A percentile compares a stretch with the other conserved stretches of the same genome.
Conservation (phyloP, 1,140 invertebrate species). For the Drosophila virilis region DNA sequence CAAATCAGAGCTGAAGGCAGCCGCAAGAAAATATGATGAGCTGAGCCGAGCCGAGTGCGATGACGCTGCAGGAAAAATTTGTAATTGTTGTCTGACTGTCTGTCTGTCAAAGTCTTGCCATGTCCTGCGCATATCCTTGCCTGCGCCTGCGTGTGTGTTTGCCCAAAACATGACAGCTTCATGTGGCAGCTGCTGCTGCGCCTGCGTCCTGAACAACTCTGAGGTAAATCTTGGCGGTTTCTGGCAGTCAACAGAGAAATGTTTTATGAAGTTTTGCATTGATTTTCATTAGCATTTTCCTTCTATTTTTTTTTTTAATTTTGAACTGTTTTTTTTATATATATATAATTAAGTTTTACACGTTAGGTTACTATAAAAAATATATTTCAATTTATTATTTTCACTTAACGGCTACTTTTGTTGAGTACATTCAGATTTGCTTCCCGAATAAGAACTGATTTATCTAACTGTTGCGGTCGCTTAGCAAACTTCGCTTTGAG, state of each 20-base stretch:
- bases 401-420: too few relatives aligned
- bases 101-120: slow-evolving; percentile 5
- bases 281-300: slow-evolving; percentile 79
- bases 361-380: too few relatives aligned
- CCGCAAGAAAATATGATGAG: slow-evolving; percentile 73
- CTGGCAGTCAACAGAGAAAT: slow-evolving; percentile 22
- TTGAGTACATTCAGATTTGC: too few relatives aligned
- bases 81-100: slow-evolving; percentile 73
- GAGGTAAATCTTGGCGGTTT: slow-evolving; percentile 62
- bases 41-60: slow-evolving; percentile 15
- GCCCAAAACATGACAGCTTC: slow-evolving; percentile 82
- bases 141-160: slow-evolving; percentile 49
- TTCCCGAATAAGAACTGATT: too few relatives aligned
- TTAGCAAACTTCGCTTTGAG: too few relatives aligned
- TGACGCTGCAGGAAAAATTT: slow-evolving; percentile 56
- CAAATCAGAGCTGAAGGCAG: slow-evolving; percentile 75
- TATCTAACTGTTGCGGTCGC: too few relatives aligned
- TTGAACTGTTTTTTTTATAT: slow-evolving; percentile 32
- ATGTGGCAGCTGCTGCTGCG: slow-evolving; percentile 73
- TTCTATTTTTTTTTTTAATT: slow-evolving; percentile 39
- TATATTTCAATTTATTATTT: too few relatives aligned
- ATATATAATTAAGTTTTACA: neutral
- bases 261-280: slow-evolving; percentile 59
- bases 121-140: slow-evolving; percentile 11
- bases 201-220: slow-evolving; percentile 28